Percentiles rank a stretch among this genome's conserved stretches.
phyloP scores from a whole-genome alignment of 2,888 invertebrate genomes.

The Margaritifera margaritifera region DNA sequence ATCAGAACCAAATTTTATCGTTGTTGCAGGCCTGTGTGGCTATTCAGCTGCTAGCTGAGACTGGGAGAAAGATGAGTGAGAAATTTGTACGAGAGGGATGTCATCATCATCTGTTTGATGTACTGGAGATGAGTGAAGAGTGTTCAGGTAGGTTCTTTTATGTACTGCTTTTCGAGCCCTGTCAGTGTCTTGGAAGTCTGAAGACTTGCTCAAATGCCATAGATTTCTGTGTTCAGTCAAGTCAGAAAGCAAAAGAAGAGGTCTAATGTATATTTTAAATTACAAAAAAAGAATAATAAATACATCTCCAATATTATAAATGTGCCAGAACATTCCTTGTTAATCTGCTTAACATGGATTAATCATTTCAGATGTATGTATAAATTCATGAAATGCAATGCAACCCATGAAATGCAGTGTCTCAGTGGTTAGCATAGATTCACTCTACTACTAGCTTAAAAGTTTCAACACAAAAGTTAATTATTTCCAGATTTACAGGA shows the following conservation, averaged over 20 bases:
- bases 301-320: too few species aligned
- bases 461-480: neutral
- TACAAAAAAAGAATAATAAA: too few species aligned
- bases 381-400: too few species aligned
- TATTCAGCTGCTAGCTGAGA: slow-evolving; percentile 61
- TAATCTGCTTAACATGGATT: too few species aligned
- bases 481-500: slow-evolving; percentile 51
- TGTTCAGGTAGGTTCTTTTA: slow-evolving; percentile 37
- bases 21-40: slow-evolving; percentile 60
- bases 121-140: slow-evolving; percentile 47
- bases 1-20: neutral
- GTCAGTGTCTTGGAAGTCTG: neutral
- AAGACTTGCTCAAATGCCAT: too few species aligned
- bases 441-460: neutral
- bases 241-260: too few species aligned
- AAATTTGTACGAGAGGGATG: slow-evolving; percentile 38
- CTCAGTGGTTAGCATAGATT: neutral
- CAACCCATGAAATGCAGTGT: neutral
- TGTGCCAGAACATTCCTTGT: too few species aligned
- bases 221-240: too few species aligned
- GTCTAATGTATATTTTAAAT: too few species aligned
- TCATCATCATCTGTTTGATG: slow-evolving; percentile 54
- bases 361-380: too few species aligned
- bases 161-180: neutral
- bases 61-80: slow-evolving; percentile 39